These are phyloP conservation scores for Amblyraja radiata DNA, from an alignment of 2,797 vertebrate genomes.

Conservation along the genomic window DNA sequence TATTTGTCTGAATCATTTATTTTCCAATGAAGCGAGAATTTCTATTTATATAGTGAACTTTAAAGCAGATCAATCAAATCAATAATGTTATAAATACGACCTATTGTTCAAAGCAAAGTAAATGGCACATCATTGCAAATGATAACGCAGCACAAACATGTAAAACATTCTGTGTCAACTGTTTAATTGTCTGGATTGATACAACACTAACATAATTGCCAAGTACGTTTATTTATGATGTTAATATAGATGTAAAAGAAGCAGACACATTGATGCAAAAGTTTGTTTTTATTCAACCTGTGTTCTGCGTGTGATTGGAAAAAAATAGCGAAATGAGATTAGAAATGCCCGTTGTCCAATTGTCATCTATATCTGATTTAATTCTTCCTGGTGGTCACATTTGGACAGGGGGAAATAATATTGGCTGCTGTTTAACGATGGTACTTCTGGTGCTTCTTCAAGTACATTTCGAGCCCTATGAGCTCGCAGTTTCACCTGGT, in stretches of 20 bases:
- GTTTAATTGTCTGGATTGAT: not conserved
- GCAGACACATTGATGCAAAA: slow-evolving; percentile 42
- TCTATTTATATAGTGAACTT: not conserved
- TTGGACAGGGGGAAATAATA: slow-evolving; percentile 17
- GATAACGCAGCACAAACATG: too few relatives aligned
- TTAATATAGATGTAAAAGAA: slow-evolving; percentile 49
- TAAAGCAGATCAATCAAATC: not conserved
- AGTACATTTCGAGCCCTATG: slow-evolving; percentile 60
- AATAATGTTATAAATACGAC: not conserved
- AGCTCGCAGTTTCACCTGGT: slow-evolving; percentile 59
- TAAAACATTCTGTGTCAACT: not conserved
- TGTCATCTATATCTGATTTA: slow-evolving; percentile 53
- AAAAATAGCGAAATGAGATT: slow-evolving; percentile 47
- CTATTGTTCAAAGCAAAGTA: not conserved
- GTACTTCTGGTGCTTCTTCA: slow-evolving; percentile 54
- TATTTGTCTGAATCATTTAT: not conserved
- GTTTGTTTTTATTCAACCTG: slow-evolving; percentile 42
- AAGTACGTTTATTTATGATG: slow-evolving; percentile 22
- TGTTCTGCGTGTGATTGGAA: slow-evolving; percentile 46
- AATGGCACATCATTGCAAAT: not conserved
- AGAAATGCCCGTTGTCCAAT: slow-evolving; percentile 50
- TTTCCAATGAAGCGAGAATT: not conserved
- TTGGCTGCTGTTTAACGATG: slow-evolving; percentile 47
- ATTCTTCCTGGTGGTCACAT: slow-evolving; percentile 44
- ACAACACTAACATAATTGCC: not conserved